These are phyloP conservation scores for Chirona hameri DNA, from an alignment of 2,888 invertebrate species.

Conservation along the genomic window DNA sequence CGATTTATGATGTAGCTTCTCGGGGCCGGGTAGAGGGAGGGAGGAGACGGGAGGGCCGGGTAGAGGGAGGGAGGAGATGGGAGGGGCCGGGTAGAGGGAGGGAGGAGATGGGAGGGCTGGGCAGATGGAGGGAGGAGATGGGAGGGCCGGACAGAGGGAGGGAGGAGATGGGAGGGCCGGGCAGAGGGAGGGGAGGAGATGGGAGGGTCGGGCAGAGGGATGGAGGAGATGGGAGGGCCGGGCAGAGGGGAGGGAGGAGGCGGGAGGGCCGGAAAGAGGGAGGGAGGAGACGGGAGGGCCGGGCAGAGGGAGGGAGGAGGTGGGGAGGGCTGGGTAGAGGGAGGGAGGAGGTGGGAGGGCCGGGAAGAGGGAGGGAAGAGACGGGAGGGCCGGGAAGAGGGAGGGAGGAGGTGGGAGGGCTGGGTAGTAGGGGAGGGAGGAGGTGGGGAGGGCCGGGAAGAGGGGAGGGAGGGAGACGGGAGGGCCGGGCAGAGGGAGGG, in stretches of 20 bases:
- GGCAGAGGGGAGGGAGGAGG: neutral
- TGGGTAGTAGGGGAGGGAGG: neutral
- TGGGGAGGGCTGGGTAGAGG: constrained; percentile 11
- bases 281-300: neutral
- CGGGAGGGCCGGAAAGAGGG: neutral
- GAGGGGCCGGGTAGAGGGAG: constrained; percentile 23
- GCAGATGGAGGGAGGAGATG: constrained; percentile 25
- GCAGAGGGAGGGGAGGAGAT: constrained; percentile 2
- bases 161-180: neutral
- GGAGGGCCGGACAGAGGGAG: constrained; percentile 7
- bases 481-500: neutral
- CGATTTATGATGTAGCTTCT: neutral
- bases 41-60: neutral
- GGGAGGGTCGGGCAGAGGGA: constrained; percentile 6
- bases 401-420: neutral
- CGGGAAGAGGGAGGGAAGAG: constrained; percentile 27
- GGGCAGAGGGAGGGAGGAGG: neutral
- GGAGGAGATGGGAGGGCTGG: constrained; percentile 24
- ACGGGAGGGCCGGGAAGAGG: neutral
- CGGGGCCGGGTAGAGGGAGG: neutral
- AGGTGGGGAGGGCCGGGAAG: constrained; percentile 1
- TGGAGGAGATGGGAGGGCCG: neutral
- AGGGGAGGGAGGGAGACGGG: constrained; percentile 1
- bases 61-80: neutral
- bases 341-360: constrained; percentile 25